A percentile compares a stretch with the other conserved stretches of the same genome.
These are phyloP conservation scores for Yasuhikotakia modesta DNA, from an alignment of 2,797 vertebrate genomes.

Conservation along the genomic window DNA sequence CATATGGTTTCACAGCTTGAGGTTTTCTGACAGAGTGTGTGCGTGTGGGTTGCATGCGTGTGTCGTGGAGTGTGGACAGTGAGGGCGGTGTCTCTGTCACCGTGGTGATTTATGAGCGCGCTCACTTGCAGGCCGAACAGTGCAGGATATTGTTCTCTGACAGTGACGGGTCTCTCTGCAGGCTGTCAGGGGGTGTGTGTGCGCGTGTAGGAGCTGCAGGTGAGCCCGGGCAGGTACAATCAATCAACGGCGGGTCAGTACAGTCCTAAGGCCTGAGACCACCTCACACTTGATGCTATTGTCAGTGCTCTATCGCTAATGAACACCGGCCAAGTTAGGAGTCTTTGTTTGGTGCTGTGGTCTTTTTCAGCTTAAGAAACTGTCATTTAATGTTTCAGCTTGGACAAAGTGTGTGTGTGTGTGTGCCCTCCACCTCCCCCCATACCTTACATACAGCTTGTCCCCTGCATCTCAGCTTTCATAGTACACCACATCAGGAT, in stretches of 20 bases:
- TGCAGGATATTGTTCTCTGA: conserved; percentile 83
- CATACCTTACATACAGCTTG: conserved; percentile 64
- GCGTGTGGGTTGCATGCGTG: conserved; percentile 34
- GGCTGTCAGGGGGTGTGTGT: conserved; percentile 61
- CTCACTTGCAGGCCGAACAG: conserved; percentile 77
- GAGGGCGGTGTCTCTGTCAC: conserved; percentile 80
- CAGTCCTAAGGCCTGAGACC: conserved; percentile 44
- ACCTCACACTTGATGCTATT: conserved; percentile 43
- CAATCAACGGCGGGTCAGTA: conserved; percentile 73
- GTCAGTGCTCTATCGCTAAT: conserved; percentile 56
- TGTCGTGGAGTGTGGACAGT: conserved; percentile 73
- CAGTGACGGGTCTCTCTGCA: conserved; percentile 77
- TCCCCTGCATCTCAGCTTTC: conserved; percentile 55
- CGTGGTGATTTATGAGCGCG: conserved; percentile 84
- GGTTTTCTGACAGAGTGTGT: conserved; percentile 55
- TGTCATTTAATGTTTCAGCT: conserved; percentile 48
- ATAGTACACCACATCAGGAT: conserved; percentile 97
- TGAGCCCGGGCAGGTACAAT: conserved; percentile 75
- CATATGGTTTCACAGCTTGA: conserved; percentile 49
- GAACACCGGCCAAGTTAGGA: conserved; percentile 50
- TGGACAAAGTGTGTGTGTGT: conserved; percentile 63
- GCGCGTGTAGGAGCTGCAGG: conserved; percentile 68
- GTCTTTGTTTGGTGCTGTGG: conserved; percentile 43
- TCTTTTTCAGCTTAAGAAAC: conserved; percentile 49
- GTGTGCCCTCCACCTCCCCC: conserved; percentile 65